A percentile compares a stretch with the other conserved stretches of the same genome.
Conservation (phyloP, 2,888 invertebrate genomes). For the Eupithecia insigniata region DNA sequence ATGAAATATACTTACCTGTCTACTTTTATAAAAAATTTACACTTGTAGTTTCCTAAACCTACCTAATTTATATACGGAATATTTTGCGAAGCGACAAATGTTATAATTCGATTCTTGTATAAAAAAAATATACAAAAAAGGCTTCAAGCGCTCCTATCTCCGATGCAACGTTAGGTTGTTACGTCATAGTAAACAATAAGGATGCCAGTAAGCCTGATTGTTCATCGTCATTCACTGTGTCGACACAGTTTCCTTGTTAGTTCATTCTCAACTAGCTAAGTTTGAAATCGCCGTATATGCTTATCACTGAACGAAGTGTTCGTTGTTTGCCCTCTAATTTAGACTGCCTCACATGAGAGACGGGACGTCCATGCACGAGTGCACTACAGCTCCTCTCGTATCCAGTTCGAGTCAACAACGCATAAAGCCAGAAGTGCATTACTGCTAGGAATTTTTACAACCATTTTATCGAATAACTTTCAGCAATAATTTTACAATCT, state of each 20-base stretch:
- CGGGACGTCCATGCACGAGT: slow-evolving; percentile 47
- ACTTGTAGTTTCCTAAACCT: background rate
- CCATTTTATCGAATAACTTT: slow-evolving; percentile 23
- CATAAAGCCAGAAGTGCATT: slow-evolving; percentile 38
- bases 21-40: background rate
- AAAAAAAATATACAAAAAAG: background rate
- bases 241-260: slow-evolving; percentile 68
- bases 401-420: slow-evolving; percentile 49
- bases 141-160: background rate
- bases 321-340: slow-evolving; percentile 70
- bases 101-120: background rate
- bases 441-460: slow-evolving; percentile 27
- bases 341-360: slow-evolving; percentile 60
- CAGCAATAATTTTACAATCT: slow-evolving; percentile 13
- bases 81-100: background rate
- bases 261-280: slow-evolving; percentile 48
- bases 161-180: slow-evolving; percentile 16
- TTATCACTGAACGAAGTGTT: slow-evolving; percentile 60
- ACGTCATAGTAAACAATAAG: slow-evolving; percentile 21
- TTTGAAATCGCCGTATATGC: slow-evolving; percentile 49
- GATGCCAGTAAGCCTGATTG: slow-evolving; percentile 21
- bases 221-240: slow-evolving; percentile 56
- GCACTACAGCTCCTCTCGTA: slow-evolving; percentile 51
- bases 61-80: background rate
- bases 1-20: background rate